These are phyloP conservation scores for Panagrolaimus sp. DNA, from an alignment of 1,140 invertebrate species.

Conservation along the genomic window DNA sequence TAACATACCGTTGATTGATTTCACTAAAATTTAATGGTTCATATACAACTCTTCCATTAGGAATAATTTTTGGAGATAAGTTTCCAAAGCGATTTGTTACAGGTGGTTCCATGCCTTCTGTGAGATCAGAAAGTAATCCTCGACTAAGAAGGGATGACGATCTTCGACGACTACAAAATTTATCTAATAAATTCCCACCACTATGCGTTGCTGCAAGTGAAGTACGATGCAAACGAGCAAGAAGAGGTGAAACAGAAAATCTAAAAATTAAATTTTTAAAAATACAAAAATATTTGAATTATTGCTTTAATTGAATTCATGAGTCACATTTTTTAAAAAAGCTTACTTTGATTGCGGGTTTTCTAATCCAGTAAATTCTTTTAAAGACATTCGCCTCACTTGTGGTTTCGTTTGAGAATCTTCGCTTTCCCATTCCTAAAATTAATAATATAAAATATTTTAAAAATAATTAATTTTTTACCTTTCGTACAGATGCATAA, in stretches of 20 bases:
- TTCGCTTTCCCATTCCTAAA: slow-evolving; percentile 7
- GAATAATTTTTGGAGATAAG: neutral
- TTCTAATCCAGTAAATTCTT: slow-evolving; percentile 23
- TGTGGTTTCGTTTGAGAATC: slow-evolving; percentile 14
- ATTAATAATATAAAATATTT: neutral
- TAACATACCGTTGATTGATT: neutral
- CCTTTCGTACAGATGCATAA: neutral
- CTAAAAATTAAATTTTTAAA: neutral
- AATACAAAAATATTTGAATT: too few species aligned
- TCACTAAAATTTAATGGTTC: neutral
- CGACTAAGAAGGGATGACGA: slow-evolving; percentile 15
- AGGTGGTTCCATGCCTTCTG: neutral
- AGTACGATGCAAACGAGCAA: slow-evolving; percentile 13
- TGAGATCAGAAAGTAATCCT: neutral
- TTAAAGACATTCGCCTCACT: slow-evolving; percentile 23
- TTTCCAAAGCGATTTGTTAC: slow-evolving; percentile 8
- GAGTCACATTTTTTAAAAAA: too few species aligned
- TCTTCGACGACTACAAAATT: slow-evolving; percentile 18
- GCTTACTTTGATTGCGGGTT: slow-evolving; percentile 17
- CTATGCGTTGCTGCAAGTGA: neutral
- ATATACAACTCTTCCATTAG: neutral
- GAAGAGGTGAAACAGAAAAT: neutral
- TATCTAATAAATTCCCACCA: neutral
- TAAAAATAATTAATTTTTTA: neutral
- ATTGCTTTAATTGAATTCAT: too few species aligned